phyloP scores from a whole-genome alignment of 2,888 invertebrate species.

The Nomada lathburiana region DNA sequence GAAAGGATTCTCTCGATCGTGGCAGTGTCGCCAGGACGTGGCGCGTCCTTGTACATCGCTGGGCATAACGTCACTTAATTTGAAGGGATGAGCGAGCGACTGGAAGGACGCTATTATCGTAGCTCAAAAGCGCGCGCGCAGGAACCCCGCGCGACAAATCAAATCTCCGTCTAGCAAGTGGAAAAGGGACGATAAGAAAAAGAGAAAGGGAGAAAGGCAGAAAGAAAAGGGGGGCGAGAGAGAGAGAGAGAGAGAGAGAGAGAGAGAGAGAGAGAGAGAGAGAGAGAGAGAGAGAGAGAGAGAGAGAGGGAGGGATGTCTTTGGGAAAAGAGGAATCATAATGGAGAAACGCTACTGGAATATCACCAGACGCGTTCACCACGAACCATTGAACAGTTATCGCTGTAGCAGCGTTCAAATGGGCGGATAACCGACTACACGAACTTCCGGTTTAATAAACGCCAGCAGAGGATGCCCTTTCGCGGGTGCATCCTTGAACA shows the following conservation, averaged over 20 bases:
- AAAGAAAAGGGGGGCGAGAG: slow-evolving; percentile 44
- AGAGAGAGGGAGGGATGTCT: slow-evolving; percentile 57
- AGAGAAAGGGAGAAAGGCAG: slow-evolving; percentile 36
- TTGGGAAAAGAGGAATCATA: slow-evolving; percentile 69
- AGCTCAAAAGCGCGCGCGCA: slow-evolving; percentile 72
- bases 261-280: slow-evolving; percentile 26
- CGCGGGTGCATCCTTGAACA: slow-evolving; percentile 21
- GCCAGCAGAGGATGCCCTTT: slow-evolving; percentile 47
- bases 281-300: slow-evolving; percentile 41
- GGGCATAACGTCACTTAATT: slow-evolving; percentile 74
- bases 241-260: slow-evolving; percentile 61
- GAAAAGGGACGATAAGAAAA: slow-evolving; percentile 64
- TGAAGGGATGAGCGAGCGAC: slow-evolving; percentile 74
- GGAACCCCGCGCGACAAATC: slow-evolving; percentile 78
- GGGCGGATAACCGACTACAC: slow-evolving; percentile 62
- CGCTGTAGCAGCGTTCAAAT: slow-evolving; percentile 69
- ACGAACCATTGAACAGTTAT: slow-evolving; percentile 77
- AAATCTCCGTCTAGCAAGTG: slow-evolving; percentile 75
- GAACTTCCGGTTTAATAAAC: slow-evolving; percentile 69
- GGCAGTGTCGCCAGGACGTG: slow-evolving; percentile 63
- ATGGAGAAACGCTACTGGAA: slow-evolving; percentile 69
- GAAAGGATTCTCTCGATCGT: slow-evolving; percentile 57
- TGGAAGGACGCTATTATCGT: slow-evolving; percentile 77
- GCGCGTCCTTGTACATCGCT: slow-evolving; percentile 73
- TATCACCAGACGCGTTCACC: slow-evolving; percentile 72